Base-by-base conservation (phyloP, 2,888 invertebrate species). In the Acrocera orbiculus region DNA sequence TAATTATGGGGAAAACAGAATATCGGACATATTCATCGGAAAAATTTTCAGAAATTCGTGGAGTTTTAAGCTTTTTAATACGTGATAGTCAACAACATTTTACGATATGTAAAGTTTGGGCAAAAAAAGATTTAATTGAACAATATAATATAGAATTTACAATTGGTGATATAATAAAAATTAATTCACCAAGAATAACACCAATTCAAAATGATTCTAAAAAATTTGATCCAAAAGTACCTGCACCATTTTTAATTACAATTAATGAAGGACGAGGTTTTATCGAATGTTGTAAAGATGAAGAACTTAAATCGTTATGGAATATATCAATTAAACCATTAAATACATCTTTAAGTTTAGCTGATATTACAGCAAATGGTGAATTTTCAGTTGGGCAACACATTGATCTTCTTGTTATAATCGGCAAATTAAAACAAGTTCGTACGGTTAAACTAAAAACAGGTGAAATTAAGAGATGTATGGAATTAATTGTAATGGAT, bases 31-130 rank as follows among this genome's bases (percentile, higher is more conserved):
- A n/a, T n/a, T n/a, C n/a, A n/a, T n/a, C n/a, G n/a, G n/a, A n/a
- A n/a, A n/a, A n/a, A n/a, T n/a, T n/a, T n/a, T n/a, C n/a, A 15
- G 66, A 66, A 35, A 57, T 61, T 19, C 67, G 72, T 42, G 76
- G 70, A n/a, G 81, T 83, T 1, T 76, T 77, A 61, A 74, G 71
- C 34, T 78, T 81, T 42, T 82, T 81, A 0, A 42, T 83, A 16
- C 65, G 82, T 40, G 85, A 83, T 58, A 75, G 80, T 0, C 63
- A 68, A 13, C 53, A 67, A 2, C 74, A 78, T 51, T 72, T 75
- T 5, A 75, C 80, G 29, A 82, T 83, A 51, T 73, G 73, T 11
- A 75, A 76, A 39, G 74, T 70, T 40, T 85, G 83, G 83, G 81
- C 80, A 4, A 63, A 68, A 4, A 65, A 66, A 36, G 69, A 70